These are phyloP conservation scores for Nothobranchius kuhntae DNA, from an alignment of 2,113 vertebrate genomes.

Conservation along the genomic window DNA sequence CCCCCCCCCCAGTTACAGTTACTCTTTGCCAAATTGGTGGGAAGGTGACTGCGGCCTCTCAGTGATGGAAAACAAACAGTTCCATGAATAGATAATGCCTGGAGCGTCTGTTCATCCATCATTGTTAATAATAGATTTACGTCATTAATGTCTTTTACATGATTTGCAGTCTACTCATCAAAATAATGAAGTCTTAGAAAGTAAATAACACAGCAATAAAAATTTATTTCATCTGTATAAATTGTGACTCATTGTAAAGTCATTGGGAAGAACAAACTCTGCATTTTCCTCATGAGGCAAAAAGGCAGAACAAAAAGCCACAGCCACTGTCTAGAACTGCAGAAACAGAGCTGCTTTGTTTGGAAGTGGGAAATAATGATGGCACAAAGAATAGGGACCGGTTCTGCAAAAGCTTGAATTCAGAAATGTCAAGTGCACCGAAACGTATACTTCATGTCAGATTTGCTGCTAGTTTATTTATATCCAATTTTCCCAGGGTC, in stretches of 20 bases:
- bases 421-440: slow-evolving; percentile 4
- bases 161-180: slow-evolving; percentile 30
- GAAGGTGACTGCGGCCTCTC: slow-evolving; percentile 13
- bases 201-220: slow-evolving; percentile 39
- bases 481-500: slow-evolving; percentile 5
- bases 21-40: background rate
- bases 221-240: slow-evolving; percentile 10
- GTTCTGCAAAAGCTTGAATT: background rate
- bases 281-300: background rate
- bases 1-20: background rate
- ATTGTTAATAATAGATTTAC: slow-evolving; percentile 26
- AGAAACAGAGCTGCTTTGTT: background rate
- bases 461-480: slow-evolving; percentile 6
- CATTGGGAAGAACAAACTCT: slow-evolving; percentile 2
- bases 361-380: background rate
- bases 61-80: slow-evolving; percentile 12
- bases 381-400: background rate
- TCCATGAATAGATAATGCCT: slow-evolving; percentile 22
- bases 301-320: background rate
- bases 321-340: background rate
- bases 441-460: background rate
- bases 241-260: slow-evolving; percentile 10
- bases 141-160: slow-evolving; percentile 21
- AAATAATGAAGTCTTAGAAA: slow-evolving; percentile 34
- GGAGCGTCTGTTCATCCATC: slow-evolving; percentile 21